Evolutionary conservation across 1,140 invertebrate genomes (phyloP).

Genomic region (Daktulosphaira vitifoliae): DNA sequence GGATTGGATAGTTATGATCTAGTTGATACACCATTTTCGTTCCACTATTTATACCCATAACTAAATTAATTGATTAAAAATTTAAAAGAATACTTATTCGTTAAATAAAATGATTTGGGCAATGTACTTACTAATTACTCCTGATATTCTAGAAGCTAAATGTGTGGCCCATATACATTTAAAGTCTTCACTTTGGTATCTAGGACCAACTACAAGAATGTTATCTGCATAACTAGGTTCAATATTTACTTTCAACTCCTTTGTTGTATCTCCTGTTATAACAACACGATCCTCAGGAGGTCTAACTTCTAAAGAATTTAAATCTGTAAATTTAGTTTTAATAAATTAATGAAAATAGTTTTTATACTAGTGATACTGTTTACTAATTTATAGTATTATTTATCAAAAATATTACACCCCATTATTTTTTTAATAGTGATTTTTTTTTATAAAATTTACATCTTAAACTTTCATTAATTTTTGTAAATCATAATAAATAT

Average conservation of each 20-base stretch:
- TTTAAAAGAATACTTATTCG: no score
- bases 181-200: slow-evolving; percentile 59
- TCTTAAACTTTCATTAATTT: no score
- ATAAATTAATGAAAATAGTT: not conserved
- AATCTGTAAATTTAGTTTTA: slow-evolving; percentile 40
- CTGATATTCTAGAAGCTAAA: slow-evolving; percentile 55
- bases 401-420: no score
- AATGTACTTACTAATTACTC: slow-evolving; percentile 61
- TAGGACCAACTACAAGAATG: slow-evolving; percentile 61
- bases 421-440: no score
- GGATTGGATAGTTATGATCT: slow-evolving; percentile 43
- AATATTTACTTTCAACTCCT: slow-evolving; percentile 49
- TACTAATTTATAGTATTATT: not conserved
- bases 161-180: slow-evolving; percentile 49
- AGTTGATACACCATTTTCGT: slow-evolving; percentile 49
- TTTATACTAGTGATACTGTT: not conserved
- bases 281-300: slow-evolving; percentile 50
- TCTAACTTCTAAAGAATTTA: slow-evolving; percentile 60
- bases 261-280: slow-evolving; percentile 52
- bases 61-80: slow-evolving; percentile 43
- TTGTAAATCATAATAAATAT: no score
- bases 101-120: no score
- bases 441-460: no score
- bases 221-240: slow-evolving; percentile 59
- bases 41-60: slow-evolving; percentile 64